Percentiles rank a stretch among this genome's conserved stretches.
Conservation (phyloP, 2,113 vertebrate genomes). For the Mesocricetus auratus region DNA sequence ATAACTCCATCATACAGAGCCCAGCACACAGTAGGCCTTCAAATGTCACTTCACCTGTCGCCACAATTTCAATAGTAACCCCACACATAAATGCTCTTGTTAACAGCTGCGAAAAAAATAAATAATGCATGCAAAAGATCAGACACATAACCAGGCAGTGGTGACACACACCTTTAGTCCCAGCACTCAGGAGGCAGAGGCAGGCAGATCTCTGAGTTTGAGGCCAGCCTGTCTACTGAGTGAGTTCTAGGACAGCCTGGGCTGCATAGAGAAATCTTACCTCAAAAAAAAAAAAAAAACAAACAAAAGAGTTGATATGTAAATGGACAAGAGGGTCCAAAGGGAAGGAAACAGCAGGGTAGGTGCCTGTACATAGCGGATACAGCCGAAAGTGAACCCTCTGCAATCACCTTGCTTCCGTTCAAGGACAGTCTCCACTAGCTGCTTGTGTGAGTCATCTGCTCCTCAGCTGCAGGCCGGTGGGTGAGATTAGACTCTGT, state of each 20-base stretch:
- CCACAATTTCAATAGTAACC: not conserved
- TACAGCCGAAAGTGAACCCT: not conserved
- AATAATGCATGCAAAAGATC: not conserved
- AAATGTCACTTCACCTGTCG: not conserved
- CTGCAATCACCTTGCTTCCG: not conserved
- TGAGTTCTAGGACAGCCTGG: not conserved
- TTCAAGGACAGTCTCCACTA: not conserved
- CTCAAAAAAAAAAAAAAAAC: not conserved
- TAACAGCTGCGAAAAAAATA: not conserved
- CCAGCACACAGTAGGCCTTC: not conserved
- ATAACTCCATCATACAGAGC: not conserved
- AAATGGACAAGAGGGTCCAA: not conserved
- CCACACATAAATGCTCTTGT: not conserved
- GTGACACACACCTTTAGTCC: not conserved
- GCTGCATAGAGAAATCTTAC: not conserved
- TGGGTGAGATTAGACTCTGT: not conserved
- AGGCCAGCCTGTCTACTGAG: not conserved
- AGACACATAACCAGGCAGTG: not conserved
- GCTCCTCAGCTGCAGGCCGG: not conserved
- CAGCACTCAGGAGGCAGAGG: not conserved
- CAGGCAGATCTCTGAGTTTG: not conserved
- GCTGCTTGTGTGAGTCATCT: not conserved
- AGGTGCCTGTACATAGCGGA: not conserved
- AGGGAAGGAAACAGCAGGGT: not conserved
- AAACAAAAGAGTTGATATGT: not conserved